Percentiles rank a stretch among this genome's conserved stretches.
These are phyloP conservation scores for Seira musarum DNA, from an alignment of 2,888 invertebrate genomes.

Conservation along the genomic window DNA sequence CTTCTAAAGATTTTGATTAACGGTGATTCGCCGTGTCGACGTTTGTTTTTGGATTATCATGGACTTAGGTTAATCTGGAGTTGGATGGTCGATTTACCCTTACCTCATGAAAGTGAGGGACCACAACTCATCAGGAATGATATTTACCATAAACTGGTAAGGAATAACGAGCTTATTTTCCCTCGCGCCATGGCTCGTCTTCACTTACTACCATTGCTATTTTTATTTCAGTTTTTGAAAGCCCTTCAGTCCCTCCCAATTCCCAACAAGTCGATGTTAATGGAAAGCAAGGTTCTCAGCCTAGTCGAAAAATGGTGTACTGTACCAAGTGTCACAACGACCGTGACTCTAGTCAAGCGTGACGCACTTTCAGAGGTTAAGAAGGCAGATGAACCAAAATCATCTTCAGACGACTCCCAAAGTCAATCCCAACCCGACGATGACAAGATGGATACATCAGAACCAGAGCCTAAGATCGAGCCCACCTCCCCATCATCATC, in stretches of 20 bases:
- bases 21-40: slow-evolving; percentile 86
- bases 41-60: slow-evolving; percentile 94
- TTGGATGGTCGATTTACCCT: slow-evolving; percentile 88
- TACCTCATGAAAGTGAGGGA: slow-evolving; percentile 70
- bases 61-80: slow-evolving; percentile 92
- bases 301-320: slow-evolving; percentile 86
- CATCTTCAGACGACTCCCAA: slow-evolving; percentile 17
- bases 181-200: background rate
- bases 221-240: slow-evolving; percentile 79
- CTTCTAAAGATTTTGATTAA: slow-evolving; percentile 84
- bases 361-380: slow-evolving; percentile 20
- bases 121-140: slow-evolving; percentile 59
- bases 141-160: slow-evolving; percentile 61
- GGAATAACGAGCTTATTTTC: background rate
- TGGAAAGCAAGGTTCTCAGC: slow-evolving; percentile 90
- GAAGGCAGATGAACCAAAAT: slow-evolving; percentile 19
- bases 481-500: too few relatives aligned
- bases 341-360: slow-evolving; percentile 62
- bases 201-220: background rate
- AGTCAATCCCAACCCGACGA: slow-evolving; percentile 34
- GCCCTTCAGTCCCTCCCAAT: slow-evolving; percentile 91
- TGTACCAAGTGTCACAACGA: slow-evolving; percentile 50
- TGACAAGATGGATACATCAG: slow-evolving; percentile 31
- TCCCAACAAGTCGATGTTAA: slow-evolving; percentile 92
- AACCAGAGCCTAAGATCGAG: slow-evolving; percentile 38